These are phyloP conservation scores for Apostichopus californicus DNA, from an alignment of 35 echinoderm and acorn worm genomes.

Conservation along the genomic window DNA sequence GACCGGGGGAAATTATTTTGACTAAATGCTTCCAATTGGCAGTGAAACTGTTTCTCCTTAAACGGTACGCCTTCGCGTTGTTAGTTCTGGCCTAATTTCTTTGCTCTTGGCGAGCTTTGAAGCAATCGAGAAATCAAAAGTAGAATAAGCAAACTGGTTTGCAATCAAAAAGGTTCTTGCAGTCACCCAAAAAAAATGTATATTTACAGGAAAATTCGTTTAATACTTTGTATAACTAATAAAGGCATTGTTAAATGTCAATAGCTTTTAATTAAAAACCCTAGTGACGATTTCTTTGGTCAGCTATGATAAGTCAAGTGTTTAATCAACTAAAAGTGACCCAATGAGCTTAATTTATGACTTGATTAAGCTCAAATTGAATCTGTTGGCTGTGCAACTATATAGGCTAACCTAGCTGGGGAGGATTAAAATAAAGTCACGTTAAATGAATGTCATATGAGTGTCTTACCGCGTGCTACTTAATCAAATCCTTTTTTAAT, in stretches of 20 bases:
- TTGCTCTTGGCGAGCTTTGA: not conserved
- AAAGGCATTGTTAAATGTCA: too few relatives aligned
- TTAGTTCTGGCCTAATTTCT: not conserved
- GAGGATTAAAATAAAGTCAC: too few relatives aligned
- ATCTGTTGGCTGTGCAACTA: too few relatives aligned
- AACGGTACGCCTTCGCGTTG: not conserved
- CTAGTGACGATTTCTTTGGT: too few relatives aligned
- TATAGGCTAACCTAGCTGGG: too few relatives aligned
- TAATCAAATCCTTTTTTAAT: too few relatives aligned
- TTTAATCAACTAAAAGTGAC: not conserved
- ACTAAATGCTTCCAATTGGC: slow-evolving; percentile 40
- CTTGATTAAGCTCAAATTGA: too few relatives aligned
- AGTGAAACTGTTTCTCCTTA: slow-evolving; percentile 10
- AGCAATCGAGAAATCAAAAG: not conserved
- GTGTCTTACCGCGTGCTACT: too few relatives aligned
- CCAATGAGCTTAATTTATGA: not conserved
- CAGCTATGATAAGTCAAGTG: not conserved
- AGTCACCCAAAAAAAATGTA: not conserved
- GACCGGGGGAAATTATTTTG: not conserved
- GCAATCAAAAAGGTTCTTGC: not conserved
- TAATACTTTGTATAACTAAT: not conserved
- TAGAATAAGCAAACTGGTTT: not conserved
- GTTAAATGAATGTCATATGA: too few relatives aligned
- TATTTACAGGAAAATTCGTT: not conserved
- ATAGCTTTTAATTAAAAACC: too few relatives aligned